phyloP scores from a whole-genome alignment of 2,888 invertebrate species.

The Torymus texanus region DNA sequence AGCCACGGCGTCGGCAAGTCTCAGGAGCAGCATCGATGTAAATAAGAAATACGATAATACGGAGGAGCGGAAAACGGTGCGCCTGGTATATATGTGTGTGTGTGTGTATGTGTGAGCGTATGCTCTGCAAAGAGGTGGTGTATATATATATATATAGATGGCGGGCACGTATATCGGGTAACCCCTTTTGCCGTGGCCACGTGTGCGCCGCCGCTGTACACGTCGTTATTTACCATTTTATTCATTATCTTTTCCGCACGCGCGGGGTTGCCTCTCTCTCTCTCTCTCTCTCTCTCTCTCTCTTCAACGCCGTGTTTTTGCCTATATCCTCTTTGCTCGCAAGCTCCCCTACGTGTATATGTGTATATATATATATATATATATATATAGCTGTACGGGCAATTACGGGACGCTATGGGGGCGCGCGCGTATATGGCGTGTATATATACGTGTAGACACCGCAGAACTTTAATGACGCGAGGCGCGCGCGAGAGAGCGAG shows the following conservation, averaged over 20 bases:
- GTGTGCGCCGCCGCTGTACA: conserved; percentile 14
- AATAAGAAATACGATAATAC: conserved; percentile 65
- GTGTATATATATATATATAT: conserved; percentile 14
- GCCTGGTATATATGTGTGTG: not conserved
- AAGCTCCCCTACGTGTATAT: not conserved
- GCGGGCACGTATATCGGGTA: conserved; percentile 7
- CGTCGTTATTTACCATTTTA: conserved; percentile 64
- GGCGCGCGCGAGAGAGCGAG: not conserved
- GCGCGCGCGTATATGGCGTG: conserved; percentile 14
- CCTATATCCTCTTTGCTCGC: not conserved
- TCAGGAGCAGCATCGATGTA: conserved; percentile 51
- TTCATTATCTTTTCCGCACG: conserved; percentile 60
- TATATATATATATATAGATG: too few species aligned
- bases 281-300: conserved; percentile 9
- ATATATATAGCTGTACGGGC: conserved; percentile 29
- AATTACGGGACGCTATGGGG: conserved; percentile 51
- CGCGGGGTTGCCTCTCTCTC: conserved; percentile 7
- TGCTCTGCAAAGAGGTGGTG: conserved; percentile 45
- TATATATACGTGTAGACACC: conserved; percentile 32
- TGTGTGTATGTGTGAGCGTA: conserved; percentile 1
- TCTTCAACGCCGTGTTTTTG: not conserved
- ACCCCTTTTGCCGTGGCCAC: not conserved
- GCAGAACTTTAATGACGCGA: conserved; percentile 56
- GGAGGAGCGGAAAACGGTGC: conserved; percentile 40
- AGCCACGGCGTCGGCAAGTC: too few species aligned